Percentiles rank a stretch among this genome's conserved stretches.
phyloP scores from a whole-genome alignment of 1,140 invertebrate genomes.

The Ceratina calcarata region DNA sequence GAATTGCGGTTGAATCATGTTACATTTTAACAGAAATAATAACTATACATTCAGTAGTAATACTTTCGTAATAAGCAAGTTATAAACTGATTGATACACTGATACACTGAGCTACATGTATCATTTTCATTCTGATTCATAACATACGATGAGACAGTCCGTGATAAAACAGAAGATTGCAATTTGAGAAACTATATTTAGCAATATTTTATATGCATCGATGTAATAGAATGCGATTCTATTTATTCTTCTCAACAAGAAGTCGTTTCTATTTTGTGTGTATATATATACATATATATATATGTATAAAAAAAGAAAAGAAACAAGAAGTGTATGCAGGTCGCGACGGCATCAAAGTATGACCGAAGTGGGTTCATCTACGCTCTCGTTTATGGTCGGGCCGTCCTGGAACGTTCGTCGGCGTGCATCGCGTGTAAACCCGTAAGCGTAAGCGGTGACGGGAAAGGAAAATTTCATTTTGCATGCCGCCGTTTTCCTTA shows the following conservation, averaged over 20 bases:
- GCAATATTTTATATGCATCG: background rate
- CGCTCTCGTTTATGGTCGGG: slow-evolving; percentile 45
- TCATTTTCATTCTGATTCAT: no score
- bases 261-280: background rate
- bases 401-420: slow-evolving; percentile 38
- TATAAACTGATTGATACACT: no score
- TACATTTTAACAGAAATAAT: background rate
- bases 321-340: slow-evolving; percentile 33
- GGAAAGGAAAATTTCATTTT: slow-evolving; percentile 52
- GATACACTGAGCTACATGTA: no score
- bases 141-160: no score
- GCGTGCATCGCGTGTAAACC: background rate
- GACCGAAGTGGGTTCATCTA: slow-evolving; percentile 49
- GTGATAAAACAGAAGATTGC: no score
- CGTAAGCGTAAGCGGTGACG: slow-evolving; percentile 20
- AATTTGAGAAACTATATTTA: no score
- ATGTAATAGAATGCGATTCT: background rate
- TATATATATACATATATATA: background rate
- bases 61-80: background rate
- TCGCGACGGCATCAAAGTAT: slow-evolving; percentile 42
- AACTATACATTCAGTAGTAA: background rate
- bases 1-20: background rate
- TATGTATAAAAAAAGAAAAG: background rate
- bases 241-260: background rate
- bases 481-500: slow-evolving; percentile 33